Evolutionary conservation across 2,113 vertebrate genomes (phyloP).

Genomic region (Lophotis ruficrista): DNA sequence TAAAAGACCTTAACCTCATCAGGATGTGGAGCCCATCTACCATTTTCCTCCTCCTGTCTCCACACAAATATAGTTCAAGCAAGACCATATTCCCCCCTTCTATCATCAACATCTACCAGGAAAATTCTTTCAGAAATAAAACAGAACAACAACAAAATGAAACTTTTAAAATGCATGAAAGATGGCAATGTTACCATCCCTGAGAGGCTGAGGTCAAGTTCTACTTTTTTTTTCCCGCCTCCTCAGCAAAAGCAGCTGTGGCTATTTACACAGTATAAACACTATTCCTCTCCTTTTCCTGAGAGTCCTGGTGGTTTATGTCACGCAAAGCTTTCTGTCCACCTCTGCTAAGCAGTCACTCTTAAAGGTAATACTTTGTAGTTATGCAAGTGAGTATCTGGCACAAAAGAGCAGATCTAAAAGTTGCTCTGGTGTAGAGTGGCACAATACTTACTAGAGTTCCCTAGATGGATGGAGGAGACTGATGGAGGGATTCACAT

Average conservation of each 20-base stretch:
- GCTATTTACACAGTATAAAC: not conserved
- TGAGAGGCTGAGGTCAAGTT: not conserved
- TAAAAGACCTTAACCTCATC: not conserved
- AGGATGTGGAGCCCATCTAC: not conserved
- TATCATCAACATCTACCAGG: not conserved
- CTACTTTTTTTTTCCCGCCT: fast-evolving
- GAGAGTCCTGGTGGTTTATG: not conserved
- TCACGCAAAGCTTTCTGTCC: not conserved
- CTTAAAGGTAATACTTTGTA: not conserved
- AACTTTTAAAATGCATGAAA: not conserved
- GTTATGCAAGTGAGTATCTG: not conserved
- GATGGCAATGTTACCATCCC: not conserved
- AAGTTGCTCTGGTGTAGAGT: not conserved
- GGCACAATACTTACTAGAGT: not conserved
- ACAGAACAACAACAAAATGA: not conserved
- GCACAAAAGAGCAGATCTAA: not conserved
- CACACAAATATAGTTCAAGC: not conserved
- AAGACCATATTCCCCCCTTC: not conserved
- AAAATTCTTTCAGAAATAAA: not conserved
- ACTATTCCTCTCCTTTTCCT: not conserved
- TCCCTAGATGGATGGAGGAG: not conserved
- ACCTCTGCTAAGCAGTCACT: not conserved
- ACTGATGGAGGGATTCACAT: not conserved
- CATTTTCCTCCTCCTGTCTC: not conserved
- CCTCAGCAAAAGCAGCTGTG: not conserved